A percentile compares a stretch with the other conserved stretches of the same genome.
These are phyloP conservation scores for Aphaenogaster floridana DNA, from an alignment of 1,140 invertebrate species.

Conservation along the genomic window DNA sequence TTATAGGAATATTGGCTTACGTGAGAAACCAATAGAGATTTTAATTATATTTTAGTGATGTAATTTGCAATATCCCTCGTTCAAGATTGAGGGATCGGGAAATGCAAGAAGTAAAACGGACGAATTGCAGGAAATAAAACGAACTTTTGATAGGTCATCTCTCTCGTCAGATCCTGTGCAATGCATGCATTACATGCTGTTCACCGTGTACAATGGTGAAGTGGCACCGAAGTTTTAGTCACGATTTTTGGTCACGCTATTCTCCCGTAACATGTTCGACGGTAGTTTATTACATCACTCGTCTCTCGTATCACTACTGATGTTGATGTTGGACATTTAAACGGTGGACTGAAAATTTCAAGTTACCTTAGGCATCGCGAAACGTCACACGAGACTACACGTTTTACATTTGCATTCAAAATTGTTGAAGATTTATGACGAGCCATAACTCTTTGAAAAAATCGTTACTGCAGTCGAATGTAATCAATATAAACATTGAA, in stretches of 20 bases:
- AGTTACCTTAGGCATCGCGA: background rate
- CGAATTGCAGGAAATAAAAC: slow-evolving; percentile 30
- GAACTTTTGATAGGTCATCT: slow-evolving; percentile 28
- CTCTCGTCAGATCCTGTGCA: background rate
- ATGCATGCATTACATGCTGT: slow-evolving; percentile 9
- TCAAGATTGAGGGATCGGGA: background rate
- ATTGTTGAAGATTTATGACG: background rate
- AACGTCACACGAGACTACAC: background rate
- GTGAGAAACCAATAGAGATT: background rate
- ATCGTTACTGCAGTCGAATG: background rate
- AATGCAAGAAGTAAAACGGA: background rate
- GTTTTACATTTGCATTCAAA: background rate
- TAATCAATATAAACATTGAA: background rate
- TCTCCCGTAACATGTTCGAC: slow-evolving; percentile 15
- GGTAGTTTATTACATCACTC: slow-evolving; percentile 42
- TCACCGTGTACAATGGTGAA: background rate
- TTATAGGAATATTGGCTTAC: background rate
- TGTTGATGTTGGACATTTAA: slow-evolving; percentile 25
- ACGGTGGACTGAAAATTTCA: slow-evolving; percentile 3
- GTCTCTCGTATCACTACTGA: slow-evolving; percentile 7
- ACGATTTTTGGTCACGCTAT: slow-evolving; percentile 55
- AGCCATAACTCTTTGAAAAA: slow-evolving; percentile 13
- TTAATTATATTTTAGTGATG: slow-evolving; percentile 34
- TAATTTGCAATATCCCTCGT: background rate
- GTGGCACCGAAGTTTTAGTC: slow-evolving; percentile 35